phyloP scores from a whole-genome alignment of 1,140 invertebrate genomes.

The Drosophila serrata region DNA sequence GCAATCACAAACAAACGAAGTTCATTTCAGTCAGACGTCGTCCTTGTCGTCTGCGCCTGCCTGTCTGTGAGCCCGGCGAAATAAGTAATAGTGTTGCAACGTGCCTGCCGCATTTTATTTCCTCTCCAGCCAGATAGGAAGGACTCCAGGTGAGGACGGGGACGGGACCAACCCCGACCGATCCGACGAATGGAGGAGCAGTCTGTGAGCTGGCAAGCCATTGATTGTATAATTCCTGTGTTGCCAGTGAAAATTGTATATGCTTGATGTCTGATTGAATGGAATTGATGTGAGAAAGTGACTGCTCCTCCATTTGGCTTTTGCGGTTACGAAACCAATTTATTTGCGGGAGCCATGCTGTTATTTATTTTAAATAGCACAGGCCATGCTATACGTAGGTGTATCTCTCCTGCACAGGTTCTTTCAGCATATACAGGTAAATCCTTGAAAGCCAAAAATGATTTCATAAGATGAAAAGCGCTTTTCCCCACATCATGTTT shows the following conservation, averaged over 20 bases:
- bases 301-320: slow-evolving; percentile 63
- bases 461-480: slow-evolving; percentile 80
- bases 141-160: not conserved
- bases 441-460: slow-evolving; percentile 69
- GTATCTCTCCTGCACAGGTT: slow-evolving; percentile 23
- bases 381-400: slow-evolving; percentile 38
- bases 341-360: slow-evolving; percentile 69
- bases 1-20: slow-evolving; percentile 80
- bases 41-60: slow-evolving; percentile 59
- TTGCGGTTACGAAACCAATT: slow-evolving; percentile 85
- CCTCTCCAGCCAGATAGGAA: slow-evolving; percentile 51
- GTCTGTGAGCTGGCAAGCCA: slow-evolving; percentile 43
- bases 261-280: slow-evolving; percentile 84
- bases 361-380: slow-evolving; percentile 83
- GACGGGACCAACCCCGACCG: not conserved
- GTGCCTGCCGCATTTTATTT: slow-evolving; percentile 84
- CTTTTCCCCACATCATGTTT: slow-evolving; percentile 61
- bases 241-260: slow-evolving; percentile 78
- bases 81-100: slow-evolving; percentile 84
- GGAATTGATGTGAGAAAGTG: slow-evolving; percentile 78
- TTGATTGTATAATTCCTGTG: slow-evolving; percentile 83
- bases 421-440: slow-evolving; percentile 29
- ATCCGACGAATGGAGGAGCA: slow-evolving; percentile 8
- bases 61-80: slow-evolving; percentile 72
- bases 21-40: slow-evolving; percentile 77